phyloP scores from a whole-genome alignment of 2,888 invertebrate genomes.

The Colletes collaris region DNA sequence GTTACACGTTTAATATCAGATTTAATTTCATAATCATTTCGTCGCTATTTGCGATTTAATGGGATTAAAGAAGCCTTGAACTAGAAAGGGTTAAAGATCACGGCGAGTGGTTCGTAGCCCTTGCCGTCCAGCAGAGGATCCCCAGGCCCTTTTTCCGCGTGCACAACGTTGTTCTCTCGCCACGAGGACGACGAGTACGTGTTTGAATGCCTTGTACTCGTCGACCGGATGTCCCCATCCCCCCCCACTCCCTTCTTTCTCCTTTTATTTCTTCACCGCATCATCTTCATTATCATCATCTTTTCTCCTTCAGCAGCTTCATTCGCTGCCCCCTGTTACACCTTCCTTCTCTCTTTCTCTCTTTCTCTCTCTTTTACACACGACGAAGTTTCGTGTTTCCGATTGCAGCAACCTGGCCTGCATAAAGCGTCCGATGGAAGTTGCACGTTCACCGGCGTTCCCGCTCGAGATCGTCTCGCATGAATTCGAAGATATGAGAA shows the following conservation, averaged over 20 bases:
- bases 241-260: constrained; percentile 42
- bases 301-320: constrained; percentile 42
- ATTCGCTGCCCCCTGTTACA: not conserved
- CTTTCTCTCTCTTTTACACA: constrained; percentile 5
- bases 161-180: constrained; percentile 25
- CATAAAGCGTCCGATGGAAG: constrained; percentile 5
- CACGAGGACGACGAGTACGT: constrained; percentile 51
- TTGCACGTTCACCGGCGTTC: not conserved
- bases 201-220: constrained; percentile 69
- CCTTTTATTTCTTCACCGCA: constrained; percentile 68
- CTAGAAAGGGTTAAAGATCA: not conserved
- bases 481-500: not conserved
- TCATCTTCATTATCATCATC: constrained; percentile 73
- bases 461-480: not conserved
- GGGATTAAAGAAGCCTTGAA: too few species aligned
- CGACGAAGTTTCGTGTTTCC: constrained; percentile 37
- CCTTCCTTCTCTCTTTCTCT: not conserved
- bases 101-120: constrained; percentile 13
- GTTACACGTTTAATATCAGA: too few species aligned
- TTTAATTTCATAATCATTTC: too few species aligned
- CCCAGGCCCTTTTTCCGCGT: constrained; percentile 39
- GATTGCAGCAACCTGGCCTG: constrained; percentile 15
- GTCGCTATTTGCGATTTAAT: too few species aligned
- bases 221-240: constrained; percentile 72
- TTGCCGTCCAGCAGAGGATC: constrained; percentile 25